phyloP scores from a whole-genome alignment of 2,113 vertebrate genomes.

The Perca flavescens region DNA sequence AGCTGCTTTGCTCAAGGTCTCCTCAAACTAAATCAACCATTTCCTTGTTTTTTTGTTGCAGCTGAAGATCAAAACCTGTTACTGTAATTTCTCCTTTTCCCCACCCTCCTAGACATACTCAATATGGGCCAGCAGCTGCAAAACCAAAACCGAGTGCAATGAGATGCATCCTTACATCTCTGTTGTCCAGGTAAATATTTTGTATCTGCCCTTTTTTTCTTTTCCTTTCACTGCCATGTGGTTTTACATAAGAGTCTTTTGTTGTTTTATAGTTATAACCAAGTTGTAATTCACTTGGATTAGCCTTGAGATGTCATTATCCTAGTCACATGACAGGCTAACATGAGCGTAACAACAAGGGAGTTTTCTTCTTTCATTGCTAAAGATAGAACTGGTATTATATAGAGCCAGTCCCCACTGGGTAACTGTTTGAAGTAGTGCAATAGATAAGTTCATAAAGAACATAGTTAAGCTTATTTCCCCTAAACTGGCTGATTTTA shows the following conservation, averaged over 20 bases:
- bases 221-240: neutral
- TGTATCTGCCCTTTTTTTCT: neutral
- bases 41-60: neutral
- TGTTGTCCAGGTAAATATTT: constrained; percentile 90
- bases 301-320: neutral
- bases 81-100: neutral
- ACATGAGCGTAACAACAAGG: constrained; percentile 25
- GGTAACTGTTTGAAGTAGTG: neutral
- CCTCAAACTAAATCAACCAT: neutral
- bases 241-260: neutral
- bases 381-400: neutral
- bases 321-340: constrained; percentile 3
- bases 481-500: neutral
- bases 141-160: constrained; percentile 96
- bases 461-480: neutral
- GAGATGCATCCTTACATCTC: constrained; percentile 96
- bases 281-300: neutral
- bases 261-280: neutral
- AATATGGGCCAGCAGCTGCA: constrained; percentile 98
- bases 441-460: neutral
- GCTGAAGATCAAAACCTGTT: neutral
- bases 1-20: neutral
- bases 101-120: constrained; percentile 89
- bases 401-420: neutral
- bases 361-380: neutral